Base-by-base conservation (phyloP, 2,888 invertebrate species). In the Eumerus sabulonum region DNA sequence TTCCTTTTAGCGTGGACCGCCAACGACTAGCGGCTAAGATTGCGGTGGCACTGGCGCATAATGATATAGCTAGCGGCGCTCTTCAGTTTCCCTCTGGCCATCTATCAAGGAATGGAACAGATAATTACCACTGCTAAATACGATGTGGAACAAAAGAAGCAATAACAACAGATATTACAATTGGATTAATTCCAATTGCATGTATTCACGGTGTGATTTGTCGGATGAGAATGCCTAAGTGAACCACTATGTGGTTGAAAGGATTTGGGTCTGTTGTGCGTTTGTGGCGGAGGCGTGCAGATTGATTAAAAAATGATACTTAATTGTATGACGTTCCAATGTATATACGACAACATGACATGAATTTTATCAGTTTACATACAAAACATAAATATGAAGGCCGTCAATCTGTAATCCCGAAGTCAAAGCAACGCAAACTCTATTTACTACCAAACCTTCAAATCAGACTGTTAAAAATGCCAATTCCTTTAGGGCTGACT, bases 181-280 rank as follows among this genome's bases (percentile, higher is more conserved):
- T 77, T 77, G 77, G 77, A 77, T 19, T 44, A 14, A 13, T 56
- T 72, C 77, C 77, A 77, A 77, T 36, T 54, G 67, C 77, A 63
- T 77, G 77, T 77, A 67, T 67, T 68, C 67, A 63, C 77, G 42
- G 57, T 54, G 53, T 77, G 72, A 77, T 77, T 77, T 73, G 77
- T 67, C 67, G 67, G 77, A 16, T 67, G 67, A 77, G 72, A 77
- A 73, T 73, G 51, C 63, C 56, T 51, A 72, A 57, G 40, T 47
- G 40, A 67, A 67, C 51, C 45, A 45, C 45, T 42, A 38, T 40
- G 50, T 54, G 27, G 35, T 51, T 45, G 9, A 14, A 66, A 51
- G 63, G 77, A 77, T 72, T 77, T 77, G 77, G 67, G 47, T 62
- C 7, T 66, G 59, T 9, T 9, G 13, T 53, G 5, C 1, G 40